These are phyloP conservation scores for Caenorhabditis japonica DNA, from an alignment of 2,888 invertebrate genomes.

Conservation along the genomic window DNA sequence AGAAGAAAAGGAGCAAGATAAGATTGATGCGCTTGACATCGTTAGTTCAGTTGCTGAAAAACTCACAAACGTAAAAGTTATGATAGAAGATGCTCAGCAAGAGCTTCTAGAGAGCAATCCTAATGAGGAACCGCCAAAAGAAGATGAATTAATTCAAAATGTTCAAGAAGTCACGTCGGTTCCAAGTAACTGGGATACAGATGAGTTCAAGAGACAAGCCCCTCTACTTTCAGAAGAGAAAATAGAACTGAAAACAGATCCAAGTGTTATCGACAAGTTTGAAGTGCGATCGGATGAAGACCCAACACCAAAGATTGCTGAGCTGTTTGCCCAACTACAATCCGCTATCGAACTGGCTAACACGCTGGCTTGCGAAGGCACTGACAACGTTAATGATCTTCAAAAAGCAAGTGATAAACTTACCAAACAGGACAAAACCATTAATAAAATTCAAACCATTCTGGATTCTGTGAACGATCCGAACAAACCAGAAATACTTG, in stretches of 20 bases:
- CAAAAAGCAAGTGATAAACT: constrained; percentile 51
- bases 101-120: constrained; percentile 11
- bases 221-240: constrained; percentile 25
- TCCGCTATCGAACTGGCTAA: constrained; percentile 43
- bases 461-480: constrained; percentile 20
- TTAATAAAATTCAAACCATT: constrained; percentile 43
- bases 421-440: constrained; percentile 42
- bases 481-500: constrained; percentile 36
- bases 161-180: constrained; percentile 22
- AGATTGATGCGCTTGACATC: constrained; percentile 43
- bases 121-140: neutral
- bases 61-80: constrained; percentile 12
- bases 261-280: constrained; percentile 41
- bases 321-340: constrained; percentile 37
- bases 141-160: constrained; percentile 7
- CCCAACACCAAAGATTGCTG: constrained; percentile 39
- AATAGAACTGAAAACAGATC: constrained; percentile 49
- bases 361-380: constrained; percentile 34
- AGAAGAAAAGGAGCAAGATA: constrained; percentile 34
- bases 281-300: constrained; percentile 36
- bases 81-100: constrained; percentile 22
- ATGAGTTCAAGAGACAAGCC: constrained; percentile 28
- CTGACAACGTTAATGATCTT: constrained; percentile 41
- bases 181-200: constrained; percentile 43
- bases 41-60: constrained; percentile 29